phyloP scores from a whole-genome alignment of 2,113 vertebrate species.

The Paracanthobrama guichenoti region DNA sequence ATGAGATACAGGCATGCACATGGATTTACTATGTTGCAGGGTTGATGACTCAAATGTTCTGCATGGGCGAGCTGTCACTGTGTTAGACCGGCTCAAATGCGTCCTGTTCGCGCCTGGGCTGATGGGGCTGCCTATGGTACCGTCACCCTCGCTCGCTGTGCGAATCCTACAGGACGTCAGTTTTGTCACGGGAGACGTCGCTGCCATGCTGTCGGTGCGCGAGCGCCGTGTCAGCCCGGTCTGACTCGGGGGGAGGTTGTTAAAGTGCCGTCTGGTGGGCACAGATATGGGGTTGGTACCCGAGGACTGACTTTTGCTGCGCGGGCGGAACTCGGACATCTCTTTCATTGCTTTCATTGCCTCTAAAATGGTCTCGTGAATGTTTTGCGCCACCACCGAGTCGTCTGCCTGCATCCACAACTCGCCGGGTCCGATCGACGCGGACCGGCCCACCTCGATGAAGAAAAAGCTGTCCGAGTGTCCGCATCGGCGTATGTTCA shows the following conservation, averaged over 20 bases:
- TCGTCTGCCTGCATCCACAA: conserved; percentile 99
- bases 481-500: conserved; percentile 96
- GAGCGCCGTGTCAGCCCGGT: conserved; percentile 80
- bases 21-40: conserved; percentile 88
- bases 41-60: conserved; percentile 73
- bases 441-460: conserved; percentile 95
- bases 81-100: conserved; percentile 86
- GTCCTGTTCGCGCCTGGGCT: conserved; percentile 83
- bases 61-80: conserved; percentile 72
- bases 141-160: conserved; percentile 85
- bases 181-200: conserved; percentile 75
- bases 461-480: conserved; percentile 99
- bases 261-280: conserved; percentile 79
- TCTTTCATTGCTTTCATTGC: conserved; percentile 98
- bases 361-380: conserved; percentile 96
- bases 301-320: conserved; percentile 97
- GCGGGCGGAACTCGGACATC: conserved; percentile 92
- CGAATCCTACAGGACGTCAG: conserved; percentile 79
- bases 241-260: conserved; percentile 83
- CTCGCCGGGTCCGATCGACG: conserved; percentile 94
- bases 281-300: conserved; percentile 81
- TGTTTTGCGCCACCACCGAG: conserved; percentile 97
- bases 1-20: conserved; percentile 88
- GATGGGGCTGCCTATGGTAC: conserved; percentile 84
- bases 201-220: conserved; percentile 83